Conservation (phyloP, 1,140 invertebrate genomes). For the Arctopsyche grandis region DNA sequence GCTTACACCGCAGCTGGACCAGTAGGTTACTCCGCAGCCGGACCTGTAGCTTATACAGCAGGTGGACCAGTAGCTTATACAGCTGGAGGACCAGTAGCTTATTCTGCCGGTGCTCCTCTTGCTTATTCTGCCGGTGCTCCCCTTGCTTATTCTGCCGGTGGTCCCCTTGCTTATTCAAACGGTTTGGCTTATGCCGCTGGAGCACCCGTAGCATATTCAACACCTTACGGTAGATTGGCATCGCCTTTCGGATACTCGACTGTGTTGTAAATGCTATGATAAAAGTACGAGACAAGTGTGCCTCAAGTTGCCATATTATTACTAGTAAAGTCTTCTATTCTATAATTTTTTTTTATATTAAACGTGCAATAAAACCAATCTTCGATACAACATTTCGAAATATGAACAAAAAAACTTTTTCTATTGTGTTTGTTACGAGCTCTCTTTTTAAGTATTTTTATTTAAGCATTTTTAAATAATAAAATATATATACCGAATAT, state of each 20-base stretch:
- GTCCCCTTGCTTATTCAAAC: not conserved
- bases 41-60: slow-evolving; percentile 38
- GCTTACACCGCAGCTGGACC: not conserved
- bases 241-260: slow-evolving; percentile 36
- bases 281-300: slow-evolving; percentile 2
- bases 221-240: slow-evolving; percentile 14
- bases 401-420: too few relatives aligned
- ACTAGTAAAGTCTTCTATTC: slow-evolving; percentile 8
- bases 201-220: slow-evolving; percentile 38
- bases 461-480: slow-evolving; percentile 16
- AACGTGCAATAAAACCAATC: too few relatives aligned
- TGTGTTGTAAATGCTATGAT: slow-evolving; percentile 20
- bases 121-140: slow-evolving; percentile 39
- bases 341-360: not conserved
- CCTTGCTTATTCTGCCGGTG: not conserved
- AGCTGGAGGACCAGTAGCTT: slow-evolving; percentile 25
- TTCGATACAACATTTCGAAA: too few relatives aligned
- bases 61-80: not conserved
- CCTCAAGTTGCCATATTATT: slow-evolving; percentile 22
- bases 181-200: slow-evolving; percentile 40
- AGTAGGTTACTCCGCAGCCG: slow-evolving; percentile 42
- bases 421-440: not conserved
- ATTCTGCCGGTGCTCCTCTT: slow-evolving; percentile 36
- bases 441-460: slow-evolving; percentile 12
- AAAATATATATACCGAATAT: slow-evolving; percentile 6